A percentile compares a stretch with the other conserved stretches of the same genome.
phyloP scores from a whole-genome alignment of 2,888 invertebrate species.

The Salpingus planirostris region DNA sequence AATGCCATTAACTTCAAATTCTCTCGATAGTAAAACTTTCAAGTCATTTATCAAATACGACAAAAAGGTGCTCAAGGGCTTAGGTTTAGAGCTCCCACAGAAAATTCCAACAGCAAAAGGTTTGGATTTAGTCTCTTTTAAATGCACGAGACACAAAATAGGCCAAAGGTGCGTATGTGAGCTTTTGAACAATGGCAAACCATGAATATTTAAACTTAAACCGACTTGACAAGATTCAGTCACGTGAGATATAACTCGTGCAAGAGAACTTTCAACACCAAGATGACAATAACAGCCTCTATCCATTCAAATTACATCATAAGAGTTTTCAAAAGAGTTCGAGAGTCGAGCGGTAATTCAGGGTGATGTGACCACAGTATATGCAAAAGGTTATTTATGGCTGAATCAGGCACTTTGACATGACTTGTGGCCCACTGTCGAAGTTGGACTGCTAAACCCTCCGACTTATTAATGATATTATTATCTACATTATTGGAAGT shows the following conservation, averaged over 20 bases:
- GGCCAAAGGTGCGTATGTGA: slow-evolving; percentile 8
- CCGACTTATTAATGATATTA: no score
- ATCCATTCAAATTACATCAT: no score
- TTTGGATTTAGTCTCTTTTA: slow-evolving; percentile 6
- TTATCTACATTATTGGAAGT: no score
- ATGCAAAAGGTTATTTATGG: no score
- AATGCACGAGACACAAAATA: slow-evolving; percentile 9
- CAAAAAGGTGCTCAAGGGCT: no score
- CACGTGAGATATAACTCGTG: background rate
- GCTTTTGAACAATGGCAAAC: slow-evolving; percentile 11
- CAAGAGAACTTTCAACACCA: background rate
- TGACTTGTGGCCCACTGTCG: no score
- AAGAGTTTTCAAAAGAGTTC: no score
- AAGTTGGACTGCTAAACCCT: no score
- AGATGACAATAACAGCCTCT: background rate
- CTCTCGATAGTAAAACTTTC: slow-evolving; percentile 8
- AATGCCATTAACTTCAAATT: slow-evolving; percentile 3
- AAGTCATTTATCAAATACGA: slow-evolving; percentile 8
- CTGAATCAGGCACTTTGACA: no score
- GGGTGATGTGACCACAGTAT: no score
- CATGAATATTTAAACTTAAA: slow-evolving; percentile 9
- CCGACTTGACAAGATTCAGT: background rate
- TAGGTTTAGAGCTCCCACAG: slow-evolving; percentile 12
- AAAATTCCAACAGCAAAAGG: slow-evolving; percentile 12
- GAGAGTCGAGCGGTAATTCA: no score